Evolutionary conservation across 2,797 vertebrate genomes (phyloP).

Genomic region (Jordanella pulchra): DNA sequence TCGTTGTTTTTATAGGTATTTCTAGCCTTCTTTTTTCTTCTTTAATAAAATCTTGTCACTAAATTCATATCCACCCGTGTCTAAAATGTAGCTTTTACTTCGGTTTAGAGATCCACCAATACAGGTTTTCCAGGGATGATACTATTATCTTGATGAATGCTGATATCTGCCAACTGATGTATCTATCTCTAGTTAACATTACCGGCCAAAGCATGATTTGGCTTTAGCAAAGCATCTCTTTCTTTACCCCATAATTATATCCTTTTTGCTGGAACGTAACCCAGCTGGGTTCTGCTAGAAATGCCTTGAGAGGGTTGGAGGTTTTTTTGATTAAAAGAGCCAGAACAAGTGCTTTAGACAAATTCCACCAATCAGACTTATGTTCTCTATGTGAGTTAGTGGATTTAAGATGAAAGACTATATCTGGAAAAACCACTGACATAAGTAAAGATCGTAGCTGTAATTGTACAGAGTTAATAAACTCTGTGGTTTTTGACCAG

Average conservation of each 20-base stretch:
- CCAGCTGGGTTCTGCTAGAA: not conserved
- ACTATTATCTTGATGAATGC: no score
- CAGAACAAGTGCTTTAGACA: not conserved
- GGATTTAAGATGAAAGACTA: no score
- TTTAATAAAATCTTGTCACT: no score
- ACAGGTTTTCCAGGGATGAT: no score
- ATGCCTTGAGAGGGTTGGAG: not conserved
- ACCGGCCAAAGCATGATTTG: not conserved
- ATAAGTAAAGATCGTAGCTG: not conserved
- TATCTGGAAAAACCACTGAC: slow-evolving; percentile 2
- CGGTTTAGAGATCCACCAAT: no score
- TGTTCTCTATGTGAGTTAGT: not conserved
- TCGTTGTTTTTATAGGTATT: no score
- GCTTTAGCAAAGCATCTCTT: not conserved
- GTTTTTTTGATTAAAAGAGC: not conserved
- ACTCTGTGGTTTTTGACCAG: not conserved
- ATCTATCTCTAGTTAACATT: not conserved
- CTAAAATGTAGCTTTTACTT: no score
- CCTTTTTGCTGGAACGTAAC: not conserved
- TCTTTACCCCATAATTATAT: slow-evolving; percentile 4
- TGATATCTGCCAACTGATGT: no score
- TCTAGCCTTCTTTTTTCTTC: no score
- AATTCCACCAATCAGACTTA: not conserved
- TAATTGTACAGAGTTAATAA: not conserved
- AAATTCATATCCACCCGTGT: no score